Conservation (phyloP, 2,113 vertebrate genomes). For the Oncorhynchus tshawytscha region DNA sequence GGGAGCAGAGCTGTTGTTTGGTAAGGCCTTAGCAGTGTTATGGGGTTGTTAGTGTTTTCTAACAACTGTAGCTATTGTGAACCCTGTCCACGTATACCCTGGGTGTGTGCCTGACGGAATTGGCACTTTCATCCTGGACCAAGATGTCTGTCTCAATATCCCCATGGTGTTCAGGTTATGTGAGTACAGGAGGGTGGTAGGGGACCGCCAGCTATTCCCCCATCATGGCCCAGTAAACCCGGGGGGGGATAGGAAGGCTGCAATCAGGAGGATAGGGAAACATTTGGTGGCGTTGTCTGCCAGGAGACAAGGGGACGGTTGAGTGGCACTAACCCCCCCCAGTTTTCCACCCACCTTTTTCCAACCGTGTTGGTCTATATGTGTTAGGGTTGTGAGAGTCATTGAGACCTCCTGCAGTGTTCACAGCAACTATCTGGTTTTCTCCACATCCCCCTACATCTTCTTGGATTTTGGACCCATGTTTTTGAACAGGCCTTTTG, state of each 20-base stretch:
- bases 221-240: slow-evolving; percentile 37
- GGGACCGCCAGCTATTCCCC: slow-evolving; percentile 26
- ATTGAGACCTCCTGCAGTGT: slow-evolving; percentile 38
- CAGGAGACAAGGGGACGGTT: slow-evolving; percentile 42
- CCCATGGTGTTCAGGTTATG: slow-evolving; percentile 45
- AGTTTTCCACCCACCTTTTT: neutral
- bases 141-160: slow-evolving; percentile 63
- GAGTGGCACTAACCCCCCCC: slow-evolving; percentile 35
- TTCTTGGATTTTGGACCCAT: neutral
- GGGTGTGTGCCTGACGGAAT: slow-evolving; percentile 49
- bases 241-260: slow-evolving; percentile 22
- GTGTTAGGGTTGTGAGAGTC: slow-evolving; percentile 30
- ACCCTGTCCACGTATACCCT: slow-evolving; percentile 61
- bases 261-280: slow-evolving; percentile 47
- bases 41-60: slow-evolving; percentile 22
- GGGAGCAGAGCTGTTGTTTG: slow-evolving; percentile 42
- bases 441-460: slow-evolving; percentile 3
- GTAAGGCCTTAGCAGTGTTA: slow-evolving; percentile 27
- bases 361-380: slow-evolving; percentile 17
- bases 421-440: slow-evolving; percentile 9
- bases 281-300: slow-evolving; percentile 37
- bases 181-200: slow-evolving; percentile 38
- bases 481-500: too few species aligned
- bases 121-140: slow-evolving; percentile 64
- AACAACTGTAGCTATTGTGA: slow-evolving; percentile 60